Percentiles rank a stretch among this genome's conserved stretches.
These are phyloP conservation scores for Mesopsocus fuscifrons DNA, from an alignment of 2,888 invertebrate genomes.

Conservation along the genomic window DNA sequence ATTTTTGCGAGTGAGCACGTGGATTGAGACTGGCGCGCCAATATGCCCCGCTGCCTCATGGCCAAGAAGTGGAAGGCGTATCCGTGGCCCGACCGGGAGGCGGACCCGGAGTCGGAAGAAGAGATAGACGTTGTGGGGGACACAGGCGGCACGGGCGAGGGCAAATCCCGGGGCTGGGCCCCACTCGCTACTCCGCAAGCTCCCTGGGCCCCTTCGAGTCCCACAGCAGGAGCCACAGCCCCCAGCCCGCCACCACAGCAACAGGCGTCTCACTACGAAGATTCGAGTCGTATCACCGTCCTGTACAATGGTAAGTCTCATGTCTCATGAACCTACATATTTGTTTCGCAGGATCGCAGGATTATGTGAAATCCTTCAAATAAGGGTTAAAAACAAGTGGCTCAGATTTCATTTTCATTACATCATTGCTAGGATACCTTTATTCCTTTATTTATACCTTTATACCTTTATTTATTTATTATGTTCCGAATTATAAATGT, in stretches of 20 bases:
- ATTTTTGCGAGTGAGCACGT: too few species aligned
- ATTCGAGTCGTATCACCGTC: conserved; percentile 41
- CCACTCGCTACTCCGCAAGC: conserved; percentile 25
- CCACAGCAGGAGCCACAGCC: conserved; percentile 52
- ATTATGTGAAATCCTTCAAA: too few species aligned
- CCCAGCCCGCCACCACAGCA: conserved; percentile 23
- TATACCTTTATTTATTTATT: too few species aligned
- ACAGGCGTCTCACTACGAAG: background rate
- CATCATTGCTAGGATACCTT: too few species aligned
- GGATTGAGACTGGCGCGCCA: too few species aligned
- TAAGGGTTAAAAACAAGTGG: too few species aligned
- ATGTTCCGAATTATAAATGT: too few species aligned
- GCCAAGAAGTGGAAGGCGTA: conserved; percentile 90
- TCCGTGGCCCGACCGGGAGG: conserved; percentile 48
- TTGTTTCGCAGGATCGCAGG: too few species aligned
- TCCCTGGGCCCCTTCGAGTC: conserved; percentile 55
- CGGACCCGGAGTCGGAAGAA: conserved; percentile 32
- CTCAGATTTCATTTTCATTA: too few species aligned
- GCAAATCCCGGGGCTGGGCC: conserved; percentile 11
- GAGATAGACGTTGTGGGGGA: conserved; percentile 79
- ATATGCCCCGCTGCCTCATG: conserved; percentile 87
- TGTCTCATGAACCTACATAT: too few species aligned
- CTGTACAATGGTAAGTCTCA: conserved; percentile 54
- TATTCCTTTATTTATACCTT: too few species aligned
- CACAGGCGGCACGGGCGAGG: conserved; percentile 21